Evolutionary conservation across 2,113 vertebrate species (phyloP), one percentile per base, ranked within the genome.

Genomic region (Sinocyclocheilus rhinocerous): DNA sequence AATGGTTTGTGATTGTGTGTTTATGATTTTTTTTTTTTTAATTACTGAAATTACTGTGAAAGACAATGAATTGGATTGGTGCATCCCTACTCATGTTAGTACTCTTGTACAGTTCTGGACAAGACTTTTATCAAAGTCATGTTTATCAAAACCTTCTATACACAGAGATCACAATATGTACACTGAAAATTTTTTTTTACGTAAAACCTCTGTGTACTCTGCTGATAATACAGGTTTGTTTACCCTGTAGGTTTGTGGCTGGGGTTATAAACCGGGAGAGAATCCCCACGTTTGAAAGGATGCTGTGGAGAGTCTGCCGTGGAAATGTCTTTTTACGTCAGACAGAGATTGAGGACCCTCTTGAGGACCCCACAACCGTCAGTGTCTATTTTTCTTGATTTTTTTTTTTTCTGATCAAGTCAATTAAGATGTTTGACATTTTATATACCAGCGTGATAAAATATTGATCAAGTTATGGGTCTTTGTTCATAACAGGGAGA

Each of bases 241-340:
- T 4, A 52, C 13, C 13, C 50, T 52, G 50, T 15, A 52, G 98
- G 79, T 99, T 99, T 90, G 97, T 99, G 91, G 98, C 98, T 0
- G 98, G 98, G 0, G 98, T 99, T 80, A 99, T 99, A 92, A 97
- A 95, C 91, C 96, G 98, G 0, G 98, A 99, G 93, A 95, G 97
- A 75, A 97, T 99, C 89, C 98, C 97, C 26, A 98, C 95, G 1
- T 99, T 99, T 85, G 98, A 99, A 93, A 95, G 98, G 88, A 99
- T 99, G 98, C 92, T 99, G 90, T 99, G 98, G 98, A 94, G 98
- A 4, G 98, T 99, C 92, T 99, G 98, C 91, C 96, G 98, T 3
- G 98, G 98, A 15, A 99, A 99, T 2, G 98, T 99, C 1, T 99
- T 99, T 94, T 93, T 99, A 91, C 95, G 97, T 5, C 98, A 99